These are phyloP conservation scores for Eufriesea mexicana DNA, from an alignment of 1,140 invertebrate genomes.

Conservation along the genomic window DNA sequence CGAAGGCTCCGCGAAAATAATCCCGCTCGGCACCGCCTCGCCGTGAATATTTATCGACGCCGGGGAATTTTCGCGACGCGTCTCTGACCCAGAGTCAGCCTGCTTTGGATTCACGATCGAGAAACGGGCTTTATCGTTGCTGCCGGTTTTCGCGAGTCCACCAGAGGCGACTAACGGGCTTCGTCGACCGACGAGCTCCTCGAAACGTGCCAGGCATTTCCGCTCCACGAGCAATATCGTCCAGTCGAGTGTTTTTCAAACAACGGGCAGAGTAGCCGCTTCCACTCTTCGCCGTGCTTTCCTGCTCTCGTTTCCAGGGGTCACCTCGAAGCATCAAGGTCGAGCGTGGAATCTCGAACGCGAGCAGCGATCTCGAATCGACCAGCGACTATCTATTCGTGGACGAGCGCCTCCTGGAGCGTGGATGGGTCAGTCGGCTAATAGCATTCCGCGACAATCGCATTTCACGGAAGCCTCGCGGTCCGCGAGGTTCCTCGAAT, in stretches of 20 bases:
- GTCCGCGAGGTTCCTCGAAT: not conserved
- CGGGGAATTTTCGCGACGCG: not conserved
- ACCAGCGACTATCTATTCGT: not conserved
- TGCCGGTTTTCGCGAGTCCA: not conserved
- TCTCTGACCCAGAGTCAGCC: not conserved
- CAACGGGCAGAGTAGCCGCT: not conserved
- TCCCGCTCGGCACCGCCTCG: too few relatives aligned
- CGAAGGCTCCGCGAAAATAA: not conserved
- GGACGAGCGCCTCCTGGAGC: not conserved
- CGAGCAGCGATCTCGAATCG: too few relatives aligned
- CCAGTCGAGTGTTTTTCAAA: slow-evolving; percentile 36
- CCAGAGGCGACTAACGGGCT: slow-evolving; percentile 24
- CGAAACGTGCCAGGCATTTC: slow-evolving; percentile 34
- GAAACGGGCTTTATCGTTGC: not conserved
- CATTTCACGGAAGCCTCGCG: slow-evolving; percentile 23
- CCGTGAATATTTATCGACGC: not conserved
- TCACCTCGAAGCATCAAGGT: not conserved
- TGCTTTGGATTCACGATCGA: not conserved
- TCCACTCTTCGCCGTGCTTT: not conserved
- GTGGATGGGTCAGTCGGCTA: not conserved
- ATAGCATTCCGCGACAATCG: slow-evolving; percentile 1
- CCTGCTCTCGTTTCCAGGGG: not conserved
- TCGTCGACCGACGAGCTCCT: slow-evolving; percentile 22
- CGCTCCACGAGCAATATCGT: slow-evolving; percentile 21
- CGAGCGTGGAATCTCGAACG: not conserved